Percentiles rank a stretch among this genome's conserved stretches.
phyloP scores from a whole-genome alignment of 2,888 invertebrate genomes.

The Aelia acuminata region DNA sequence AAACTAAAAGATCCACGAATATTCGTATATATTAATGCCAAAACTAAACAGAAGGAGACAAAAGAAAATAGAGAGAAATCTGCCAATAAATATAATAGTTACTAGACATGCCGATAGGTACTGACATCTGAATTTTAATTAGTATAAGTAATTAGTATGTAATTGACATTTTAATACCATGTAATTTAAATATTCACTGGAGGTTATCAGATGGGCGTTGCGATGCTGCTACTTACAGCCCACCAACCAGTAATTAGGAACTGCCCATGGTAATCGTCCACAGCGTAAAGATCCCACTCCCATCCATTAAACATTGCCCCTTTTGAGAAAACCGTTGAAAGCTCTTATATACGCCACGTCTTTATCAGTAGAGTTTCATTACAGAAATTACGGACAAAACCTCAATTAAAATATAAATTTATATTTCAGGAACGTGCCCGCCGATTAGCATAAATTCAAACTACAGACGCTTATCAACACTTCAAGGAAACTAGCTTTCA shows the following conservation, averaged over 20 bases:
- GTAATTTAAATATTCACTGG: constrained; percentile 53
- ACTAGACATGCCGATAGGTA: neutral
- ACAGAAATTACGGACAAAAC: constrained; percentile 9
- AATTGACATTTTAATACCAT: constrained; percentile 59
- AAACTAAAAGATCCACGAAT: neutral
- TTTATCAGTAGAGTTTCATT: neutral
- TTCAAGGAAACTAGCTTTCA: neutral
- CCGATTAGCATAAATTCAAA: neutral
- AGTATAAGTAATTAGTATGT: constrained; percentile 55
- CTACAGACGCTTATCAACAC: neutral
- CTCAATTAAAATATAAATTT: constrained; percentile 10
- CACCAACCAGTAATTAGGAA: constrained; percentile 45
- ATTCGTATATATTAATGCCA: constrained; percentile 11
- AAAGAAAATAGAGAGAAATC: neutral
- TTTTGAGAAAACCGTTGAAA: constrained; percentile 46
- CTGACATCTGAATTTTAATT: constrained; percentile 56
- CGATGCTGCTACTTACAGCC: constrained; percentile 1
- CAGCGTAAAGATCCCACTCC: constrained; percentile 42
- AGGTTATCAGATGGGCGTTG: constrained; percentile 44
- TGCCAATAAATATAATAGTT: neutral
- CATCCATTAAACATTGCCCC: constrained; percentile 40
- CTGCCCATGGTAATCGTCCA: constrained; percentile 47
- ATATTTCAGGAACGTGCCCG: neutral
- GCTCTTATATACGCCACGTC: constrained; percentile 46
- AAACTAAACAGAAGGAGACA: no score